Conservation (phyloP, 1,140 invertebrate species). For the Lasioglossum albipes region DNA sequence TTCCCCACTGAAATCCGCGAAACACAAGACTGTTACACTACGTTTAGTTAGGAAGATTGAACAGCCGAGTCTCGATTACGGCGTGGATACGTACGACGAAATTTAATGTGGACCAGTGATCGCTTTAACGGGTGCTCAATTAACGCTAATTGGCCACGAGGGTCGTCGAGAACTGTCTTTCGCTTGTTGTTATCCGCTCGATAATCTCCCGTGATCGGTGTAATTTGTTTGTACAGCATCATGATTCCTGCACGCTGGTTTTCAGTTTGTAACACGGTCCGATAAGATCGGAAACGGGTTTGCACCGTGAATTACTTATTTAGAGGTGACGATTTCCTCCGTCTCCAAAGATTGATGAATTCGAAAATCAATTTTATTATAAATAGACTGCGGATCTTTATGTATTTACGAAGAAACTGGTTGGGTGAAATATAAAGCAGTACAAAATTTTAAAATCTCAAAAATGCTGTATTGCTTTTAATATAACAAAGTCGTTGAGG, state of each 20-base stretch:
- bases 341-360: no score
- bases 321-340: not conserved
- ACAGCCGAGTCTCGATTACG: no score
- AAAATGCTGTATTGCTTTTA: no score
- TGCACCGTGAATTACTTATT: not conserved
- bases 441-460: no score
- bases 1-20: not conserved
- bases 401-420: no score
- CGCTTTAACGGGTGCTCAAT: conserved; percentile 5
- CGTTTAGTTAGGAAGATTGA: no score
- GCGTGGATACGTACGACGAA: not conserved
- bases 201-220: not conserved
- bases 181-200: not conserved
- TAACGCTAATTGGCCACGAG: conserved; percentile 20
- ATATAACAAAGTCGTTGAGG: no score
- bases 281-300: not conserved
- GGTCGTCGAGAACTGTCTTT: not conserved
- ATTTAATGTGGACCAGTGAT: not conserved
- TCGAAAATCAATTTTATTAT: no score
- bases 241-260: not conserved
- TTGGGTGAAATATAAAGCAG: no score
- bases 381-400: no score
- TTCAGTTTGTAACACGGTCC: not conserved
- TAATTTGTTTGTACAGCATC: not conserved
- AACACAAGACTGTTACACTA: not conserved